A percentile compares a stretch with the other conserved stretches of the same genome.
phyloP scores from a whole-genome alignment of 64 coral and sea anemone genomes.

The Dendronephthya gigantea region DNA sequence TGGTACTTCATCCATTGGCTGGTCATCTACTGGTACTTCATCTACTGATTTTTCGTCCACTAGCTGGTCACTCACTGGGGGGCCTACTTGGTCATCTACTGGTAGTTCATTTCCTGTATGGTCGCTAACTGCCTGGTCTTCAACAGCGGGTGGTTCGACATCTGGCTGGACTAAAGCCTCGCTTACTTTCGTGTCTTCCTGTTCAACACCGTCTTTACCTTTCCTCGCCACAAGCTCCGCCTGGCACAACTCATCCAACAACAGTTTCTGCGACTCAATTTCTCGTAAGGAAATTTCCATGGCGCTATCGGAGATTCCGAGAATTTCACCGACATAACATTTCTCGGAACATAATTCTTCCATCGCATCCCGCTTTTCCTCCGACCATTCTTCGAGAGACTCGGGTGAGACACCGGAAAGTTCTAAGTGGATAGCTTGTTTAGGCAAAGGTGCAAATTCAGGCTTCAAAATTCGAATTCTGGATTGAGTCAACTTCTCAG shows the following conservation, averaged over 20 bases:
- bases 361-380: not conserved
- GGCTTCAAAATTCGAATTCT: slow-evolving; percentile 45
- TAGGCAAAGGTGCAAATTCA: slow-evolving; percentile 56
- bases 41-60: not conserved
- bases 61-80: too few relatives aligned
- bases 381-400: not conserved
- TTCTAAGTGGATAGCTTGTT: slow-evolving; percentile 58
- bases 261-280: not conserved
- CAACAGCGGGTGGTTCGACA: not conserved
- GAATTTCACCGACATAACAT: not conserved
- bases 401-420: slow-evolving; percentile 28
- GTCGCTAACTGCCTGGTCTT: not conserved
- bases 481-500: slow-evolving; percentile 36
- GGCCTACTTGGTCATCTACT: too few relatives aligned
- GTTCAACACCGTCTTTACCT: not conserved
- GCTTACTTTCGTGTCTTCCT: too few relatives aligned
- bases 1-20: not conserved
- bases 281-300: not conserved
- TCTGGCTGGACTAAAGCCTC: not conserved
- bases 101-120: not conserved
- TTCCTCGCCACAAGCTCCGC: not conserved
- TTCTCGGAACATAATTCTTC: not conserved
- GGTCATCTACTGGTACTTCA: not conserved
- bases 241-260: not conserved
- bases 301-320: not conserved